These are phyloP conservation scores for Copsychus sechellarum DNA, from an alignment of 2,113 vertebrate genomes.

Conservation along the genomic window DNA sequence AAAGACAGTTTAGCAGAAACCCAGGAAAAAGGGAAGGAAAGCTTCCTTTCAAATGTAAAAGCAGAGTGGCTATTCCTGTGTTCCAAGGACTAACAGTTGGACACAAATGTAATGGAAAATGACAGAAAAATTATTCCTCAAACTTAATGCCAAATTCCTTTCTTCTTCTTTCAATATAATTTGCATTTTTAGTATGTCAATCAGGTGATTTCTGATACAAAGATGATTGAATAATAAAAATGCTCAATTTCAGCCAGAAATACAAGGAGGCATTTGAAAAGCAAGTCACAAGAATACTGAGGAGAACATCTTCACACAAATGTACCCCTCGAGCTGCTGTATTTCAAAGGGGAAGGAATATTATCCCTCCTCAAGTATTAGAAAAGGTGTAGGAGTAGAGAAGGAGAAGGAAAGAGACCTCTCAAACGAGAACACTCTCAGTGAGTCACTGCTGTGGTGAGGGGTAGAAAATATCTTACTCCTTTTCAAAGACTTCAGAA, in stretches of 20 bases:
- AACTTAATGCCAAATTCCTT: not conserved
- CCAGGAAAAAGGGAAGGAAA: not conserved
- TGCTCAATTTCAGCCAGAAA: not conserved
- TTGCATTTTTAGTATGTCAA: not conserved
- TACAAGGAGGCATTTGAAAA: not conserved
- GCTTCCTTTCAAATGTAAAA: not conserved
- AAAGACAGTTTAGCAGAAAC: not conserved
- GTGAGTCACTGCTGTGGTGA: not conserved
- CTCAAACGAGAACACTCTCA: not conserved
- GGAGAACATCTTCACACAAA: not conserved
- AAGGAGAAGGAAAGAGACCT: not conserved
- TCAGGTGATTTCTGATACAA: not conserved
- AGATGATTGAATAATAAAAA: not conserved
- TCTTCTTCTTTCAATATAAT: not conserved
- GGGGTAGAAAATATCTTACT: not conserved
- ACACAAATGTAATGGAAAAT: not conserved
- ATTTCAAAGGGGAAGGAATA: not conserved
- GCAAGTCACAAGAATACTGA: not conserved
- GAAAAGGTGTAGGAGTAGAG: not conserved
- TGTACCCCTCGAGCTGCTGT: not conserved
- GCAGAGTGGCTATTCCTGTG: not conserved
- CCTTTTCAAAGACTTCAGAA: slow-evolving; percentile 12
- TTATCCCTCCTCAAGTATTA: not conserved
- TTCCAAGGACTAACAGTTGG: not conserved
- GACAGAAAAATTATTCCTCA: not conserved